Evolutionary conservation across 2,888 invertebrate species (phyloP).

Genomic region (Odontocerum albicorne): DNA sequence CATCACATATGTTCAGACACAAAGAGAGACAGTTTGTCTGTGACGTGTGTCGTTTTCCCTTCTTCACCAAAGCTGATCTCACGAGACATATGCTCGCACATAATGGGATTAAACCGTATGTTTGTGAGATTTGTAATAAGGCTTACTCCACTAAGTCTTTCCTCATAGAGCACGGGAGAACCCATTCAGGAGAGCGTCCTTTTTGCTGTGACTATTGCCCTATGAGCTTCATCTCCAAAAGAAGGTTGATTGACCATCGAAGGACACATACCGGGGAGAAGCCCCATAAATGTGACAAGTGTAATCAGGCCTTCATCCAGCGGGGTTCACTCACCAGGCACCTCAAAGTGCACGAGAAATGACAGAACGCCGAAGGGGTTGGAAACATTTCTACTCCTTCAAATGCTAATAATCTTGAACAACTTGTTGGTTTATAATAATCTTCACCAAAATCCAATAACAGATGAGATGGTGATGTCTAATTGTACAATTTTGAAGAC

Average conservation of each 20-base stretch:
- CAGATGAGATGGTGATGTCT: too few relatives aligned
- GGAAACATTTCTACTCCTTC: not conserved
- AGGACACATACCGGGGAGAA: conserved; percentile 40
- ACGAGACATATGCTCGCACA: conserved; percentile 49
- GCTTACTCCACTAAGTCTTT: conserved; percentile 29
- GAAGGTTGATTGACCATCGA: conserved; percentile 30
- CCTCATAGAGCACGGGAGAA: conserved; percentile 26
- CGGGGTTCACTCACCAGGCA: conserved; percentile 51
- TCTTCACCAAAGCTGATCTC: conserved; percentile 50
- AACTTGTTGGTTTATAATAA: too few relatives aligned
- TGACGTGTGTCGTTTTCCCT: conserved; percentile 48
- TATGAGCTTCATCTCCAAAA: conserved; percentile 29
- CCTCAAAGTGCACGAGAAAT: conserved; percentile 47
- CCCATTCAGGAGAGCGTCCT: conserved; percentile 31
- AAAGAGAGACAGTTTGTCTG: conserved; percentile 49
- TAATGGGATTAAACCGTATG: conserved; percentile 45
- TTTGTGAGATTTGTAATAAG: conserved; percentile 32
- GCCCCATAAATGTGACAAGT: conserved; percentile 49
- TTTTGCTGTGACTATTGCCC: conserved; percentile 30
- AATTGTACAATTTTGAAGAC: too few relatives aligned
- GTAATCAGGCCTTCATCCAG: conserved; percentile 51
- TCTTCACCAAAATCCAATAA: too few relatives aligned
- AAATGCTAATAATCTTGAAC: too few relatives aligned
- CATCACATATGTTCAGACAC: conserved; percentile 40
- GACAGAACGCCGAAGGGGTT: conserved; percentile 8